phyloP scores from a whole-genome alignment of 1,140 invertebrate species.

The Agraylea sexmaculata region DNA sequence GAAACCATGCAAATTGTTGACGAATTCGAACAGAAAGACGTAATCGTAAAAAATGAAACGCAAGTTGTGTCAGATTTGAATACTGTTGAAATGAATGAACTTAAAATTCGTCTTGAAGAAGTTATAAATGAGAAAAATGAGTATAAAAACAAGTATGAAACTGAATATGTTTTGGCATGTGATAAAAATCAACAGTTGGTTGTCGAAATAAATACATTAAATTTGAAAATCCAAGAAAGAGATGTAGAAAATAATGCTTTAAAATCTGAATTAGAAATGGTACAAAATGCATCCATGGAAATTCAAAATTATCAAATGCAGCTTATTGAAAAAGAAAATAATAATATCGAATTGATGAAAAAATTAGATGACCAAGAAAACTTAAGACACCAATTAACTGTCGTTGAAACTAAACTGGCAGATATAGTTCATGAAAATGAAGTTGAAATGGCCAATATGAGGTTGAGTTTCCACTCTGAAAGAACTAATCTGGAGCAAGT shows the following conservation, averaged over 20 bases:
- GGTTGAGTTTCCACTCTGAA: conserved; percentile 36
- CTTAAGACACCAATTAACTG: conserved; percentile 31
- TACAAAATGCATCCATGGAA: conserved; percentile 25
- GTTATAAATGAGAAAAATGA: conserved; percentile 34
- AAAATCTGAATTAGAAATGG: conserved; percentile 25
- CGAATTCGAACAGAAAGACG: conserved; percentile 27
- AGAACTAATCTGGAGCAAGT: conserved; percentile 25
- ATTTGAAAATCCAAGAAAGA: conserved; percentile 22
- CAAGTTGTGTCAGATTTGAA: too few species aligned
- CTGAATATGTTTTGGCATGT: conserved; percentile 33
- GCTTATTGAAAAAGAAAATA: conserved; percentile 11
- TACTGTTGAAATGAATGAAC: conserved; percentile 32
- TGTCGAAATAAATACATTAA: conserved; percentile 24
- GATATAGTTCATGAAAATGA: conserved; percentile 39
- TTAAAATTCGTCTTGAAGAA: conserved; percentile 33
- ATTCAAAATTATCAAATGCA: conserved; percentile 21
- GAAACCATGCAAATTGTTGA: conserved; percentile 27
- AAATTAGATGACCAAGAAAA: conserved; percentile 35
- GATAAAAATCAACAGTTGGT: conserved; percentile 33
- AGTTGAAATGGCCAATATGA: conserved; percentile 33
- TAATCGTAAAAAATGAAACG: conserved; percentile 24
- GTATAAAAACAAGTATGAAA: conserved; percentile 33
- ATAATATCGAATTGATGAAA: conserved; percentile 16
- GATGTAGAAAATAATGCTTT: conserved; percentile 23
- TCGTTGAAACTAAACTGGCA: conserved; percentile 36